A percentile compares a stretch with the other conserved stretches of the same genome.
These are phyloP conservation scores for Mesaphorura yosii DNA, from an alignment of 1,140 invertebrate species.

Conservation along the genomic window DNA sequence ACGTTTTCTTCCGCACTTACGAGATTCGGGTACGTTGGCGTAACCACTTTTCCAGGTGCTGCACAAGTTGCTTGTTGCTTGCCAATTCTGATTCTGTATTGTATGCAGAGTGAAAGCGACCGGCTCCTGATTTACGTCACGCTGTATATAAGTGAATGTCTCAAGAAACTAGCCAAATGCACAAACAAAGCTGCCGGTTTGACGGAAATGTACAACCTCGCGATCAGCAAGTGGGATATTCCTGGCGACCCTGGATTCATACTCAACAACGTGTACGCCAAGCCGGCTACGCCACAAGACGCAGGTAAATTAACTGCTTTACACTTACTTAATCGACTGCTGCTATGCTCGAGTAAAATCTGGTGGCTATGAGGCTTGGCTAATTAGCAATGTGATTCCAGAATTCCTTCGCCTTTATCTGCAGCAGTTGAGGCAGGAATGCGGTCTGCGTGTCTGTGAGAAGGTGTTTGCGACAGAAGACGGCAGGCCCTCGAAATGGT, in stretches of 20 bases:
- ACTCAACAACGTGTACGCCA: constrained; percentile 92
- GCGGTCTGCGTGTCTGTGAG: constrained; percentile 76
- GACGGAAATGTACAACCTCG: constrained; percentile 92
- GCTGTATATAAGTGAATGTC: constrained; percentile 95
- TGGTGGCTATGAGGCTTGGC: neutral
- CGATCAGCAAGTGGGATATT: constrained; percentile 89
- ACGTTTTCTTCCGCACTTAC: constrained; percentile 97
- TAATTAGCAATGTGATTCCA: constrained; percentile 41
- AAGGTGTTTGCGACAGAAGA: constrained; percentile 80
- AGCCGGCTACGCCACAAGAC: constrained; percentile 64
- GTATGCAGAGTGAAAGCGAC: constrained; percentile 77
- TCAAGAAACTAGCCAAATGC: constrained; percentile 88
- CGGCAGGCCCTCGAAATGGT: constrained; percentile 97
- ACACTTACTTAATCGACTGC: constrained; percentile 3
- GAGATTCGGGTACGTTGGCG: constrained; percentile 78
- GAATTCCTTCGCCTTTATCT: constrained; percentile 87
- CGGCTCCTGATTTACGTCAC: constrained; percentile 95
- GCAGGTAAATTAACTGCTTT: constrained; percentile 54
- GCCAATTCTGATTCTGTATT: constrained; percentile 13
- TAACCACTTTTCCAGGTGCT: too few relatives aligned
- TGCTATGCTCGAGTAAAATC: neutral
- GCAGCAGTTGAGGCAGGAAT: constrained; percentile 89
- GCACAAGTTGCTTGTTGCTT: constrained; percentile 14
- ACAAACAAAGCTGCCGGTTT: constrained; percentile 73
- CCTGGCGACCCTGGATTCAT: constrained; percentile 93